A percentile compares a stretch with the other conserved stretches of the same genome.
Evolutionary conservation across 2,888 invertebrate species (phyloP).

Genomic region (Trissonchulus sp.): DNA sequence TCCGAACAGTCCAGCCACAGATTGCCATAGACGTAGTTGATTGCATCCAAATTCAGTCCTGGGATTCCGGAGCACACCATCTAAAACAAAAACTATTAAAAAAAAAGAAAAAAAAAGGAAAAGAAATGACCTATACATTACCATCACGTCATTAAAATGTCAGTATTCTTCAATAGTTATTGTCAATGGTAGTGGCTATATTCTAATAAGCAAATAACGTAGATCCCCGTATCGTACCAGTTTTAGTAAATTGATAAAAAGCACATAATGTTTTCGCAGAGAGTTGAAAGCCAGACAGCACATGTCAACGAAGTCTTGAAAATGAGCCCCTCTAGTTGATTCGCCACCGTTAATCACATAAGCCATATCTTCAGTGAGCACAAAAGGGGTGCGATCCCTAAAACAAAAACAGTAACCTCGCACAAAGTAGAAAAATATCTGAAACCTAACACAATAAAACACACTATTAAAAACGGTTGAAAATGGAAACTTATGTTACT

Average conservation of each 20-base stretch:
- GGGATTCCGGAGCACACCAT: constrained; percentile 86
- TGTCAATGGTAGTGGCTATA: too few relatives aligned
- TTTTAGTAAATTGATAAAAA: constrained; percentile 80
- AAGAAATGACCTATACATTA: constrained; percentile 1
- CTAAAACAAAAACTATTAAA: constrained; percentile 54
- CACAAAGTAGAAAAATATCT: too few relatives aligned
- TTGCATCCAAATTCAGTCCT: constrained; percentile 83
- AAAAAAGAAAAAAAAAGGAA: constrained; percentile 4
- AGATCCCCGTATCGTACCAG: constrained; percentile 67
- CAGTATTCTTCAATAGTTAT: neutral
- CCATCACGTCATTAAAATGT: neutral
- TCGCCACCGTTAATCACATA: constrained; percentile 70
- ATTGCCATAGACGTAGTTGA: constrained; percentile 82
- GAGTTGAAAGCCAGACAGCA: constrained; percentile 96
- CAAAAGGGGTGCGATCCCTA: constrained; percentile 94
- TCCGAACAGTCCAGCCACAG: constrained; percentile 80
- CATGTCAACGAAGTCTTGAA: constrained; percentile 95
- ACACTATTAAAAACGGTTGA: too few relatives aligned
- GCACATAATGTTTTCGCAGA: constrained; percentile 79
- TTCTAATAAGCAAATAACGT: too few relatives aligned
- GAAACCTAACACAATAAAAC: too few relatives aligned
- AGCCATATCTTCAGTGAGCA: constrained; percentile 96
- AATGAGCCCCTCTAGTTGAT: constrained; percentile 53
- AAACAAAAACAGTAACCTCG: constrained; percentile 28
- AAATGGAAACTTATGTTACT: too few relatives aligned